Conservation (phyloP, 2,797 vertebrate genomes). For the Lates japonicus region DNA sequence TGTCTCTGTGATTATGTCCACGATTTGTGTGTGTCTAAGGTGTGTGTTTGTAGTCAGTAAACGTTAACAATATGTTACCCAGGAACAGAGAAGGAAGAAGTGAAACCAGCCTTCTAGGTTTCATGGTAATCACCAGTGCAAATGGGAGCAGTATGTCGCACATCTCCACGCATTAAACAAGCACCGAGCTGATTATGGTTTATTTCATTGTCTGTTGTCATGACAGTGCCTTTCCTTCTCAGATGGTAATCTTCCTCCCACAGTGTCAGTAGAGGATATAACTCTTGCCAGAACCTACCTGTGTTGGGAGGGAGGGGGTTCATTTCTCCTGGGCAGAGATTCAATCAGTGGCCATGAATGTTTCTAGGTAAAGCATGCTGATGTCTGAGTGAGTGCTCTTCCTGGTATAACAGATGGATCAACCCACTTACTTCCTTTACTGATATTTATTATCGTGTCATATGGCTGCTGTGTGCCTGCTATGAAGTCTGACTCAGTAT, state of each 20-base stretch:
- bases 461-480: conserved; percentile 14
- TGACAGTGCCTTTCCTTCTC: conserved; percentile 60
- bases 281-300: background rate
- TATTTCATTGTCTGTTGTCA: conserved; percentile 60
- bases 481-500: conserved; percentile 17
- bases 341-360: background rate
- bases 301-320: conserved; percentile 5
- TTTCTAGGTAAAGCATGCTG: conserved; percentile 31
- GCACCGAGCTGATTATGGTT: conserved; percentile 19
- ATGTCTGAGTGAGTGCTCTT: conserved; percentile 20
- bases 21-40: conserved; percentile 21
- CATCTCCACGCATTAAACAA: background rate
- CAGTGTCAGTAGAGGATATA: conserved; percentile 22
- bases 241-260: conserved; percentile 60
- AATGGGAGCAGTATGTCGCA: conserved; percentile 32
- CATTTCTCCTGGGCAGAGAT: conserved; percentile 12
- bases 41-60: conserved; percentile 36
- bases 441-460: conserved; percentile 41
- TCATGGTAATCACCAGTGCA: conserved; percentile 42
- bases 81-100: conserved; percentile 53
- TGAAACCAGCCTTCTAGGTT: conserved; percentile 37
- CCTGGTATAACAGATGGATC: conserved; percentile 49
- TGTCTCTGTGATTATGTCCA: background rate
- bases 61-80: conserved; percentile 58
- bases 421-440: conserved; percentile 48